phyloP scores from a whole-genome alignment of 2,888 invertebrate species.

The Drosophila kambysellisi region DNA sequence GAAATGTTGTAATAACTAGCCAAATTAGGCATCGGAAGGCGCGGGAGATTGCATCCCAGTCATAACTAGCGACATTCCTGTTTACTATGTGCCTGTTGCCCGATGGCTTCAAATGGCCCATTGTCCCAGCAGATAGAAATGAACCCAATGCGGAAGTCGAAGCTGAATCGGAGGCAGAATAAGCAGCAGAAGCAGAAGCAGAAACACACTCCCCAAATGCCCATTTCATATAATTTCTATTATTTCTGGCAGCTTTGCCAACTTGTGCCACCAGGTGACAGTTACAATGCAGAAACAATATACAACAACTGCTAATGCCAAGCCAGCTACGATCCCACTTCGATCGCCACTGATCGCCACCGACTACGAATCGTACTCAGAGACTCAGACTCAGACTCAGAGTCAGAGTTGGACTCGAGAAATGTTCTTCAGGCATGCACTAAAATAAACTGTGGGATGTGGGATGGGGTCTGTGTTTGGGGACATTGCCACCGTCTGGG shows the following conservation, averaged over 20 bases:
- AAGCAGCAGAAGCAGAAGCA: conserved; percentile 67
- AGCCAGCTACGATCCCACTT: conserved; percentile 39
- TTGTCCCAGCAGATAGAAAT: conserved; percentile 47
- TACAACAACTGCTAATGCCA: conserved; percentile 62
- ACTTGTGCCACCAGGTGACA: conserved; percentile 73
- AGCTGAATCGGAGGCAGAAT: neutral
- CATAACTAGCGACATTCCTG: conserved; percentile 36
- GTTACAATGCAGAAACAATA: conserved; percentile 78
- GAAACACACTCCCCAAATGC: conserved; percentile 75
- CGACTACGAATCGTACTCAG: conserved; percentile 25
- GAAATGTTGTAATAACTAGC: conserved; percentile 64
- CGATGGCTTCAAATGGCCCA: conserved; percentile 62
- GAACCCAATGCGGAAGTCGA: conserved; percentile 72
- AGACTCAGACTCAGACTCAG: conserved; percentile 15
- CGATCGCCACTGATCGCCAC: conserved; percentile 58
- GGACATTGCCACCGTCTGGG: conserved; percentile 61
- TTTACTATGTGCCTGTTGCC: conserved; percentile 4
- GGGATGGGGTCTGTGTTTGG: conserved; percentile 34
- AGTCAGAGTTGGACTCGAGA: conserved; percentile 24
- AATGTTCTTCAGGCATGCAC: conserved; percentile 45
- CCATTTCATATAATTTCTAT: conserved; percentile 78
- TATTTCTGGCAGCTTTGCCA: conserved; percentile 75
- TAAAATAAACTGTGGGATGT: conserved; percentile 24
- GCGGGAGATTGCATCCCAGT: conserved; percentile 55
- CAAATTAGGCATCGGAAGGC: conserved; percentile 62